These are phyloP conservation scores for Drosophila ustulata DNA, from an alignment of 2,888 invertebrate species.

Conservation along the genomic window DNA sequence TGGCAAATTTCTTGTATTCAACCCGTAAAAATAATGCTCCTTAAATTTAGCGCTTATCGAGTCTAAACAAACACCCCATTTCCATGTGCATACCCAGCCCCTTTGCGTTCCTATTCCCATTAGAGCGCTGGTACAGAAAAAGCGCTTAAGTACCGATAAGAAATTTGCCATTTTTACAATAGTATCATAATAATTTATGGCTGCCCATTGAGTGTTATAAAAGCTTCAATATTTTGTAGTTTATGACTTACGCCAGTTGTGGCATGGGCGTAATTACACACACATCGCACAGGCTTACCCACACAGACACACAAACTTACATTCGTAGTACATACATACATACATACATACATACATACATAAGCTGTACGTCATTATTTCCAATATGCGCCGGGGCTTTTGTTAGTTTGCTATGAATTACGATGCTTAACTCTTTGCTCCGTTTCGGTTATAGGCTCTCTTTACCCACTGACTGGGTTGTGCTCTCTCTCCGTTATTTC, in stretches of 20 bases:
- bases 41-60: constrained; percentile 42
- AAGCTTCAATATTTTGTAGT: constrained; percentile 83
- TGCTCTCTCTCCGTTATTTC: background rate
- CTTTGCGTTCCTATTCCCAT: constrained; percentile 30
- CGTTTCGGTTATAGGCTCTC: constrained; percentile 50
- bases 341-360: constrained; percentile 37
- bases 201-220: constrained; percentile 81
- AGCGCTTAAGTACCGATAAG: constrained; percentile 79
- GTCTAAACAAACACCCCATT: constrained; percentile 9
- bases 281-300: constrained; percentile 29
- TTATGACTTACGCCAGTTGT: constrained; percentile 78
- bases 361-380: constrained; percentile 75
- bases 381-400: constrained; percentile 54
- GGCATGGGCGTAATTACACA: constrained; percentile 78
- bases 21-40: constrained; percentile 21
- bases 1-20: constrained; percentile 1
- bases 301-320: constrained; percentile 10
- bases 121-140: constrained; percentile 50
- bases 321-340: constrained; percentile 16
- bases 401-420: constrained; percentile 73
- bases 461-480: constrained; percentile 3
- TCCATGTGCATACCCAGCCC: constrained; percentile 4
- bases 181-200: constrained; percentile 83
- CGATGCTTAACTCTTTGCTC: constrained; percentile 65
- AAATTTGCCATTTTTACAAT: constrained; percentile 81